These are phyloP conservation scores for Petrocephalus schoutedeni DNA, from an alignment of 2,797 vertebrate species.

Conservation along the genomic window DNA sequence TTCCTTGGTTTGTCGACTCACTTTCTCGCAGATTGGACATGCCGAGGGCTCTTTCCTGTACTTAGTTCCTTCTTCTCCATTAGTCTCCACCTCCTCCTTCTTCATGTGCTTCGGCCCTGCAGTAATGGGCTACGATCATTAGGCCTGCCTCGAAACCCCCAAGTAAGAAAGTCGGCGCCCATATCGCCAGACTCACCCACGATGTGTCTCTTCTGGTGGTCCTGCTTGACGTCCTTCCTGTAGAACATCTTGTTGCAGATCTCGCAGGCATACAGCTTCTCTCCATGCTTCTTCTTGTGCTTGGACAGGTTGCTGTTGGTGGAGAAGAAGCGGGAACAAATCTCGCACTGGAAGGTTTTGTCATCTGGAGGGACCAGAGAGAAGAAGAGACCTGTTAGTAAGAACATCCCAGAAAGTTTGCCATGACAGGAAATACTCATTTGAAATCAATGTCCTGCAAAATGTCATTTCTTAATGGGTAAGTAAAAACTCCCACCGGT, in stretches of 20 bases:
- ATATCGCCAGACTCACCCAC: slow-evolving; percentile 65
- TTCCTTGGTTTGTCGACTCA: slow-evolving; percentile 36
- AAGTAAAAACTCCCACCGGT: slow-evolving; percentile 67
- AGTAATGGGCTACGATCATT: neutral
- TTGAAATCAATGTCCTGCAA: neutral
- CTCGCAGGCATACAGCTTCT: slow-evolving; percentile 93
- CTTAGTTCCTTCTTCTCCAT: slow-evolving; percentile 80
- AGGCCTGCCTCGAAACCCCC: neutral
- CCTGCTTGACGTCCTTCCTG: slow-evolving; percentile 94
- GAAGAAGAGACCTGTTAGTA: neutral
- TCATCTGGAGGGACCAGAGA: slow-evolving; percentile 67
- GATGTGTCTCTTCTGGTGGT: slow-evolving; percentile 88
- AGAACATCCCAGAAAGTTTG: neutral
- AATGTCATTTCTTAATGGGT: neutral
- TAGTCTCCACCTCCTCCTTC: slow-evolving; percentile 82
- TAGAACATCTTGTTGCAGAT: slow-evolving; percentile 98
- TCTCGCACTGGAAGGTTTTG: slow-evolving; percentile 98
- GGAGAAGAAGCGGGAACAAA: slow-evolving; percentile 98
- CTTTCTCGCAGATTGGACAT: slow-evolving; percentile 94
- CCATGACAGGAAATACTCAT: neutral
- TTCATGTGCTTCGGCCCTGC: slow-evolving; percentile 87
- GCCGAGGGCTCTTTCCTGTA: slow-evolving; percentile 96
- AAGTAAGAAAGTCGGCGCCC: neutral
- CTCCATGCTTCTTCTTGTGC: slow-evolving; percentile 97
- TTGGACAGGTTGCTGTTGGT: slow-evolving; percentile 99